Conservation (phyloP, 2,113 vertebrate genomes). For the Mirza zaza region DNA sequence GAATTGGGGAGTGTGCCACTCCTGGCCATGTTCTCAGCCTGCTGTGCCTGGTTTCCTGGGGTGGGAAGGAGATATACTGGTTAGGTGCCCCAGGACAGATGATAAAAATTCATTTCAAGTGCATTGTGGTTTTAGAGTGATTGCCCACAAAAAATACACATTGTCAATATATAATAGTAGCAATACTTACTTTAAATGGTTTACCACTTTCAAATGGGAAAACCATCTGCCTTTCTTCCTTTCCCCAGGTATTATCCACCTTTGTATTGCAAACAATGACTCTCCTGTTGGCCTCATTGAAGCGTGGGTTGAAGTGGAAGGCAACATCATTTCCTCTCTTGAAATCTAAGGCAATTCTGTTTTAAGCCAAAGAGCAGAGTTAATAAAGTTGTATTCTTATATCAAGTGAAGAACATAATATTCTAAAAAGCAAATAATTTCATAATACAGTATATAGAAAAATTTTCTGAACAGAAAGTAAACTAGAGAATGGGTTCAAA, state of each 20-base stretch:
- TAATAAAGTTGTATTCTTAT: neutral
- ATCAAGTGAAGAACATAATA: constrained; percentile 7
- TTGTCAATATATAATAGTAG: neutral
- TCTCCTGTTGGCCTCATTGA: constrained; percentile 75
- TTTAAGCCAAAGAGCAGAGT: constrained; percentile 49
- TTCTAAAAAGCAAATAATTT: neutral
- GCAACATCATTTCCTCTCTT: constrained; percentile 79
- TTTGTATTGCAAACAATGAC: constrained; percentile 84
- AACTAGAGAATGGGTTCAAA: neutral
- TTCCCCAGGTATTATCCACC: constrained; percentile 77
- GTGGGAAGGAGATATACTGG: neutral
- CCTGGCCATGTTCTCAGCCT: neutral
- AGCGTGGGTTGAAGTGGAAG: constrained; percentile 87
- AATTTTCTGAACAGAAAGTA: neutral
- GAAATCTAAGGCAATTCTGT: constrained; percentile 84
- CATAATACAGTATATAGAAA: neutral
- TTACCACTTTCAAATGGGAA: constrained; percentile 85
- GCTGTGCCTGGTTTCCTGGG: no score
- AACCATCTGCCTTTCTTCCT: constrained; percentile 78
- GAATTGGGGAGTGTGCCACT: neutral
- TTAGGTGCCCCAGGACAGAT: neutral
- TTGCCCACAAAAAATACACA: neutral
- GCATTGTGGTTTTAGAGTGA: neutral
- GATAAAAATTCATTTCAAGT: neutral
- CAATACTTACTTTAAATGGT: constrained; percentile 82